A percentile compares a stretch with the other conserved stretches of the same genome.
Evolutionary conservation across 2,113 vertebrate species (phyloP).

Genomic region (Amia ocellicauda): DNA sequence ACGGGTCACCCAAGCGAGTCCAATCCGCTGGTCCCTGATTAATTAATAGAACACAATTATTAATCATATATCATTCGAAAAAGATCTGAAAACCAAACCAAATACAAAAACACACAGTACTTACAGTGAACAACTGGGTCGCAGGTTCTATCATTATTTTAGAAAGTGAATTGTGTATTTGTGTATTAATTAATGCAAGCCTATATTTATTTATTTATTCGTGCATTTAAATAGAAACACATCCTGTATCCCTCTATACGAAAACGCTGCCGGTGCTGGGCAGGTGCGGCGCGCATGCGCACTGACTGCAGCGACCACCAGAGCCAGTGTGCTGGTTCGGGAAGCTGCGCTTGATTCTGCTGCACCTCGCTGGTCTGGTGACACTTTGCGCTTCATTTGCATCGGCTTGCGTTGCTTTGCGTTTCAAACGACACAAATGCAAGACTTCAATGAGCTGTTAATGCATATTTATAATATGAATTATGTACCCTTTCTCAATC

Average conservation of each 20-base stretch:
- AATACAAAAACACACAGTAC: too few species aligned
- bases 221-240: slow-evolving; percentile 8
- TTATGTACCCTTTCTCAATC: background rate
- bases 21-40: background rate
- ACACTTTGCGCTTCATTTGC: slow-evolving; percentile 1
- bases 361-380: background rate
- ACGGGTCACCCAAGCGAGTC: background rate
- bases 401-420: background rate
- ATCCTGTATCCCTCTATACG: background rate
- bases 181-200: too few species aligned
- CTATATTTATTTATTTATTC: slow-evolving; percentile 5
- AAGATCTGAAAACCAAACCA: too few species aligned
- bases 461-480: slow-evolving; percentile 19
- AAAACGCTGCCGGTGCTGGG: background rate
- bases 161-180: too few species aligned
- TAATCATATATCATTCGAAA: too few species aligned
- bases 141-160: background rate
- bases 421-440: background rate
- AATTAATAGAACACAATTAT: background rate
- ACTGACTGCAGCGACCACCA: slow-evolving; percentile 2
- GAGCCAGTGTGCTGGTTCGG: slow-evolving; percentile 1
- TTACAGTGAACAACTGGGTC: slow-evolving; percentile 11
- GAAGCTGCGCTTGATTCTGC: slow-evolving; percentile 1
- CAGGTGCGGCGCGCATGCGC: slow-evolving; percentile 8
- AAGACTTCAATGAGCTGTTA: background rate